Evolutionary conservation across 1,140 invertebrate species (phyloP).

Genomic region (Coenobita brevimanus): DNA sequence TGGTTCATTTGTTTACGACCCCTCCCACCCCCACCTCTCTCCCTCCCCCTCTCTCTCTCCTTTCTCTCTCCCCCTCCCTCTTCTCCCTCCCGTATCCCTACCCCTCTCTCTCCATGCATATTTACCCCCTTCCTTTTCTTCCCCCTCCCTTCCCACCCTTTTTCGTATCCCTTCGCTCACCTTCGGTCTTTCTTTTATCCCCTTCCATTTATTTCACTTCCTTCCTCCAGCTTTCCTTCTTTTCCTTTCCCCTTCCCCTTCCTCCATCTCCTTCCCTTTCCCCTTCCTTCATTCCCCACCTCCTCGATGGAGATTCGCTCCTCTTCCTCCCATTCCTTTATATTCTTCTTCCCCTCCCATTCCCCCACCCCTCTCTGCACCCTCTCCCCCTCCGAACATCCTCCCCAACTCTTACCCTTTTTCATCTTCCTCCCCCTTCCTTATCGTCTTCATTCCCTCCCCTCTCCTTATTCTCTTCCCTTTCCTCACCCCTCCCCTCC

Average conservation of each 20-base stretch:
- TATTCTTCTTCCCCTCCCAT: neutral
- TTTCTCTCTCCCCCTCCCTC: neutral
- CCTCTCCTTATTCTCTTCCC: slow-evolving; percentile 24
- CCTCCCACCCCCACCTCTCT: neutral
- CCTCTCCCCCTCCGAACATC: too few relatives aligned
- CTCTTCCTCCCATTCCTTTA: neutral
- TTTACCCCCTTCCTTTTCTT: neutral
- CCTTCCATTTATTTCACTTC: neutral
- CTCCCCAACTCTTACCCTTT: too few relatives aligned
- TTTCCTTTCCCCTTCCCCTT: neutral
- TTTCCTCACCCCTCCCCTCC: too few relatives aligned
- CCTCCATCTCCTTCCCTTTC: neutral
- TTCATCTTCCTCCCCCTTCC: neutral
- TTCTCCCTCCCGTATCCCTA: too few relatives aligned
- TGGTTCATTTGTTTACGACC: slow-evolving; percentile 43
- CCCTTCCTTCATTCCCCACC: neutral
- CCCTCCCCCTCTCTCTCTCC: neutral
- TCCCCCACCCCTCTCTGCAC: neutral
- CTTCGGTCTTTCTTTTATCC: neutral
- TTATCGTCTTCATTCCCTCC: neutral
- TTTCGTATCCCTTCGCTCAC: neutral
- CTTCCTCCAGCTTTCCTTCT: neutral
- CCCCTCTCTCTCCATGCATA: neutral
- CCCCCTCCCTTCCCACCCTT: neutral
- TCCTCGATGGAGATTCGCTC: neutral